phyloP scores from a whole-genome alignment of 2,888 invertebrate species.

The Trichopria drosophilae region DNA sequence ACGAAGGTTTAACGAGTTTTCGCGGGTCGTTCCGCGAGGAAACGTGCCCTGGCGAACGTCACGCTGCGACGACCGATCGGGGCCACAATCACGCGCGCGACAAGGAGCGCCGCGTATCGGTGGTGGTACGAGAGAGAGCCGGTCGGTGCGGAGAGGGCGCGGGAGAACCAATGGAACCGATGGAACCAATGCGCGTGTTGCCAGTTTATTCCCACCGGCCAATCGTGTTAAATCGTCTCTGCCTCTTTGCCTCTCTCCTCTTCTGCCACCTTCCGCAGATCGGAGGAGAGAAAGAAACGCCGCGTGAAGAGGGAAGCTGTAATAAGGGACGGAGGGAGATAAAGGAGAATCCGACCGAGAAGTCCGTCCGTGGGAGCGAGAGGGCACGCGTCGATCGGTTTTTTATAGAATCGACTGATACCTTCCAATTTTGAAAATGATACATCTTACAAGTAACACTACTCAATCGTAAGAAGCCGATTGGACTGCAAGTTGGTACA shows the following conservation, averaged over 20 bases:
- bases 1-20: constrained; percentile 33
- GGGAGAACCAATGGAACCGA: constrained; percentile 54
- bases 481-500: no score
- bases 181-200: constrained; percentile 57
- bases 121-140: neutral
- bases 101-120: neutral
- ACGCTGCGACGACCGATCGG: constrained; percentile 42
- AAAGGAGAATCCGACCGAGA: neutral
- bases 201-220: constrained; percentile 56
- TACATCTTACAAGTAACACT: no score
- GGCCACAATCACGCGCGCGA: constrained; percentile 33
- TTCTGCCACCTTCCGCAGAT: constrained; percentile 17
- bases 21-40: constrained; percentile 22
- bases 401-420: no score
- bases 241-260: constrained; percentile 37
- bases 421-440: no score
- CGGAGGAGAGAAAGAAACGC: constrained; percentile 15
- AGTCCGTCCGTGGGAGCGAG: no score
- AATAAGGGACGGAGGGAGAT: constrained; percentile 23
- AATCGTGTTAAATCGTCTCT: constrained; percentile 57
- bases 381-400: no score
- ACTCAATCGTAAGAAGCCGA: no score
- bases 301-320: constrained; percentile 22
- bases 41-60: constrained; percentile 36
- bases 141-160: constrained; percentile 34